phyloP scores from a whole-genome alignment of 2,113 vertebrate genomes.

The Rhinogobius similis region DNA sequence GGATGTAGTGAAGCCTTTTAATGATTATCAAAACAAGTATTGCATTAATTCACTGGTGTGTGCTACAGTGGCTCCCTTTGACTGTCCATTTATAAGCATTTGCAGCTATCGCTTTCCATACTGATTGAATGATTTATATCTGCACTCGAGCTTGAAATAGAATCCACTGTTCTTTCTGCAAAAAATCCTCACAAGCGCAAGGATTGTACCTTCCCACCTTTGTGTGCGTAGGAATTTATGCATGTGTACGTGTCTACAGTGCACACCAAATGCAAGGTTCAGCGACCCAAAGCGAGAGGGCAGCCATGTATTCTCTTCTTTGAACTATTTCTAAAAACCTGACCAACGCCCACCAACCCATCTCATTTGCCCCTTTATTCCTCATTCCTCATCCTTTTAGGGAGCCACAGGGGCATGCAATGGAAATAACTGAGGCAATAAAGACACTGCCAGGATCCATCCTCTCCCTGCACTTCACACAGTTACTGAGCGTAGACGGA shows the following conservation, averaged over 20 bases:
- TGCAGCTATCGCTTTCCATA: constrained; percentile 52
- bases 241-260: constrained; percentile 11
- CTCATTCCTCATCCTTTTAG: constrained; percentile 75
- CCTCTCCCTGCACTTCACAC: constrained; percentile 56
- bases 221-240: constrained; percentile 12
- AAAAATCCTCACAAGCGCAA: constrained; percentile 12
- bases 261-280: constrained; percentile 29
- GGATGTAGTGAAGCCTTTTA: constrained; percentile 47
- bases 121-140: constrained; percentile 67
- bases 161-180: constrained; percentile 56
- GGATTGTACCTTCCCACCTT: constrained; percentile 20
- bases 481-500: constrained; percentile 57
- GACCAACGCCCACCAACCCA: constrained; percentile 29
- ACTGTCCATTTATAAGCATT: constrained; percentile 39
- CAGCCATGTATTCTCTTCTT: constrained; percentile 16
- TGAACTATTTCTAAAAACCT: constrained; percentile 19
- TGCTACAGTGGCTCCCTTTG: constrained; percentile 30
- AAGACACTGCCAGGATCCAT: constrained; percentile 74
- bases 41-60: constrained; percentile 37
- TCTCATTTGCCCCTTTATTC: constrained; percentile 23
- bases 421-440: constrained; percentile 78
- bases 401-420: constrained; percentile 68
- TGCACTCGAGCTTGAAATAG: constrained; percentile 73
- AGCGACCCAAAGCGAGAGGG: constrained; percentile 20
- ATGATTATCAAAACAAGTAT: constrained; percentile 56